Percentiles rank a stretch among this genome's conserved stretches.
Evolutionary conservation across 2,113 vertebrate genomes (phyloP).

Genomic region (Macrotus californicus): DNA sequence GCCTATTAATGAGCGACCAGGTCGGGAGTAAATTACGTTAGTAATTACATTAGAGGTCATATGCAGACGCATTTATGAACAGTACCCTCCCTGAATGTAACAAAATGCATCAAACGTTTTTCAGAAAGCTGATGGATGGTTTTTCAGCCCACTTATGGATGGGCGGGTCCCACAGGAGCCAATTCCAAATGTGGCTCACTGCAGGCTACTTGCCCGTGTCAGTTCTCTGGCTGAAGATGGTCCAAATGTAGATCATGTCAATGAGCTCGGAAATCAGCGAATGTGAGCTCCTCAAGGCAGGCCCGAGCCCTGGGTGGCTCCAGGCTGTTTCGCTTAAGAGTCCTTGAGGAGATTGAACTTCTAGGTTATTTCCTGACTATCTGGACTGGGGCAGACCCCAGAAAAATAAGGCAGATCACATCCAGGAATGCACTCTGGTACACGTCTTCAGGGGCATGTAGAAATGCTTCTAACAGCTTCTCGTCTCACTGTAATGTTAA

Average conservation of each 20-base stretch:
- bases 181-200: not conserved
- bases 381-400: not conserved
- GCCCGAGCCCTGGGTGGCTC: not conserved
- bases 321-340: not conserved
- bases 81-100: not conserved
- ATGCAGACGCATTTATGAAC: not conserved
- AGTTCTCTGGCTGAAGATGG: not conserved
- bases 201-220: not conserved
- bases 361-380: not conserved
- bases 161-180: not conserved
- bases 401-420: not conserved
- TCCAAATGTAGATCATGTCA: not conserved
- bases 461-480: not conserved
- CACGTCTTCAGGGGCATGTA: not conserved
- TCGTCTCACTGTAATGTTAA: not conserved
- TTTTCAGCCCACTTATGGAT: not conserved
- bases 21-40: not conserved
- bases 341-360: not conserved
- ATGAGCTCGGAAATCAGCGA: not conserved
- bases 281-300: not conserved
- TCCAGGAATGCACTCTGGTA: not conserved
- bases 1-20: not conserved
- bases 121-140: not conserved
- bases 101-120: not conserved
- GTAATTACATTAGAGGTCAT: not conserved